Evolutionary conservation across 2,113 vertebrate species (phyloP).

Genomic region (Megalops atlanticus): DNA sequence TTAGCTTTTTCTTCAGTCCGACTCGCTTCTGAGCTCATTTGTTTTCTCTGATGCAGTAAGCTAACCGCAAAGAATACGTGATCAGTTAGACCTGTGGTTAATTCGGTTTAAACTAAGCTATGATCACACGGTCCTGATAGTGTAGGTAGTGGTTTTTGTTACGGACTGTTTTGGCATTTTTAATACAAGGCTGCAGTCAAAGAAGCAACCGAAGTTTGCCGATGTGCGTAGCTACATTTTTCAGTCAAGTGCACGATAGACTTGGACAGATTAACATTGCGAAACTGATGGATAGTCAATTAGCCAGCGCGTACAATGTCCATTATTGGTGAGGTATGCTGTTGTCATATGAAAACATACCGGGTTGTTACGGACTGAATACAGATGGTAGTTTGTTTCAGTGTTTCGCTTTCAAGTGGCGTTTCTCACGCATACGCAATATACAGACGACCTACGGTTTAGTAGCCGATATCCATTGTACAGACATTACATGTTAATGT

Average conservation of each 20-base stretch:
- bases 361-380: too few species aligned
- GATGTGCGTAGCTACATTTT: background rate
- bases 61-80: background rate
- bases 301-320: too few species aligned
- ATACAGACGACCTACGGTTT: too few species aligned
- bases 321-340: too few species aligned
- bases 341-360: too few species aligned
- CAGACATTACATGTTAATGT: too few species aligned
- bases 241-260: background rate
- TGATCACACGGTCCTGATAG: background rate
- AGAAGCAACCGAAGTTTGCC: background rate
- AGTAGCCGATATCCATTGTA: too few species aligned
- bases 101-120: background rate
- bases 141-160: background rate
- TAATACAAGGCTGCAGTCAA: background rate
- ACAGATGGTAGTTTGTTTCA: too few species aligned
- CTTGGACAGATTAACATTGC: background rate
- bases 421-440: too few species aligned
- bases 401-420: too few species aligned
- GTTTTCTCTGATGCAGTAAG: background rate
- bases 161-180: background rate
- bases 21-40: background rate
- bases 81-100: background rate
- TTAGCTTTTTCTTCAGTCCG: background rate
- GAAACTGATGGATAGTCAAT: slow-evolving; percentile 16